phyloP scores from a whole-genome alignment of 2,113 vertebrate genomes.

The Brachionichthys hirsutus region DNA sequence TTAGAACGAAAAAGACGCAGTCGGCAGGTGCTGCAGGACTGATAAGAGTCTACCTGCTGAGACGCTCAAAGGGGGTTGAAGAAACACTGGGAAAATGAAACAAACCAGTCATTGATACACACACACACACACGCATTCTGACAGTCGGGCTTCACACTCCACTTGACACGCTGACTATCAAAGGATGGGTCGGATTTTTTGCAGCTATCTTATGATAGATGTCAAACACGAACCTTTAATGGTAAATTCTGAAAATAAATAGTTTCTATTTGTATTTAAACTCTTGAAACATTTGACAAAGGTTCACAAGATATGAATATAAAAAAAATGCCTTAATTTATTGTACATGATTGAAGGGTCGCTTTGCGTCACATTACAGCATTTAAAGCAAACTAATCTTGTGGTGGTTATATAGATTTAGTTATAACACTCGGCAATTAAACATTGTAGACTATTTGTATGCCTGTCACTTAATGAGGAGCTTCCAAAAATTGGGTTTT shows the following conservation, averaged over 20 bases:
- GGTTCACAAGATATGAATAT: background rate
- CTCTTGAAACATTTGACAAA: constrained; percentile 29
- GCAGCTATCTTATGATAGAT: constrained; percentile 59
- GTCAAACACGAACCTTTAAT: constrained; percentile 65
- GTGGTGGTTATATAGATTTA: constrained; percentile 1
- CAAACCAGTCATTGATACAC: constrained; percentile 56
- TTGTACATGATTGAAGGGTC: too few species aligned
- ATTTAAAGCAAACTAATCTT: constrained; percentile 5
- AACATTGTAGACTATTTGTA: background rate
- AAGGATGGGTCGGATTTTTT: constrained; percentile 70
- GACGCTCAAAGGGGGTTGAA: constrained; percentile 62
- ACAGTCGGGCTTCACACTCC: constrained; percentile 70
- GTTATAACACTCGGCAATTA: background rate
- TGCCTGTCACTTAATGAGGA: background rate
- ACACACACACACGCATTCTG: constrained; percentile 43
- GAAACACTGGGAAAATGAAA: constrained; percentile 62
- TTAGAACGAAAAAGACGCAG: constrained; percentile 75
- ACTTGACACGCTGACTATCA: constrained; percentile 70
- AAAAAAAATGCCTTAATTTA: background rate
- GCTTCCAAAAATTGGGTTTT: constrained; percentile 3
- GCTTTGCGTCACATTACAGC: background rate
- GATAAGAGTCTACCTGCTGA: constrained; percentile 74
- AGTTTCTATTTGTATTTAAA: constrained; percentile 30
- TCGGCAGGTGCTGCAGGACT: constrained; percentile 59
- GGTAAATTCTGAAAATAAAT: constrained; percentile 55